phyloP scores from a whole-genome alignment of 1,140 invertebrate species.

The Halotydeus destructor region DNA sequence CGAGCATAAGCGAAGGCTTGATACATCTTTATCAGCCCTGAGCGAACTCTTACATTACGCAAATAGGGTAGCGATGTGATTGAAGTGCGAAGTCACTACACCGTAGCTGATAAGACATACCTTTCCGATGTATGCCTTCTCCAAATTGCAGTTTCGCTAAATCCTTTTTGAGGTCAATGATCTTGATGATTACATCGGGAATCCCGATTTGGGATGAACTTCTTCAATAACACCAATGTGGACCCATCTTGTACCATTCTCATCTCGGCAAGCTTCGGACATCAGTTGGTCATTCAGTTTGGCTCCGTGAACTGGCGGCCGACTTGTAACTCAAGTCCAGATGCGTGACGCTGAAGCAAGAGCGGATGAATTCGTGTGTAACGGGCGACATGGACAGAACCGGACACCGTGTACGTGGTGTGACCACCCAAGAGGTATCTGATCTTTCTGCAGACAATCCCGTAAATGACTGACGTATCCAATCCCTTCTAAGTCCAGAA shows the following conservation, averaged over 20 bases:
- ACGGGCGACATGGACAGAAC: conserved; percentile 84
- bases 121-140: conserved; percentile 13
- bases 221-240: conserved; percentile 89
- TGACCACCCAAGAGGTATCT: conserved; percentile 59
- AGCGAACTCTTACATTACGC: too few species aligned
- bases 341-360: conserved; percentile 47
- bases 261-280: conserved; percentile 28
- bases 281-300: conserved; percentile 32
- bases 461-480: conserved; percentile 23
- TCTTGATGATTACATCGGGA: conserved; percentile 73
- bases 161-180: conserved; percentile 89
- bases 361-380: conserved; percentile 38
- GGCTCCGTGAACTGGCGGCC: conserved; percentile 29
- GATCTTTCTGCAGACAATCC: conserved; percentile 46
- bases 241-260: conserved; percentile 29
- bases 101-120: too few species aligned
- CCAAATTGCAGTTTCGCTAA: conserved; percentile 55
- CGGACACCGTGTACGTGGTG: conserved; percentile 64
- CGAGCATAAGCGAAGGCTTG: neutral
- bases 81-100: too few species aligned
- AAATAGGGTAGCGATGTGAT: too few species aligned
- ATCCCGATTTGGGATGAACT: conserved; percentile 58
- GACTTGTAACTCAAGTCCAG: conserved; percentile 80
- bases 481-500: conserved; percentile 31
- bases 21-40: too few species aligned